phyloP scores from a whole-genome alignment of 2,888 invertebrate species.

The Strigamia transsilvanica region DNA sequence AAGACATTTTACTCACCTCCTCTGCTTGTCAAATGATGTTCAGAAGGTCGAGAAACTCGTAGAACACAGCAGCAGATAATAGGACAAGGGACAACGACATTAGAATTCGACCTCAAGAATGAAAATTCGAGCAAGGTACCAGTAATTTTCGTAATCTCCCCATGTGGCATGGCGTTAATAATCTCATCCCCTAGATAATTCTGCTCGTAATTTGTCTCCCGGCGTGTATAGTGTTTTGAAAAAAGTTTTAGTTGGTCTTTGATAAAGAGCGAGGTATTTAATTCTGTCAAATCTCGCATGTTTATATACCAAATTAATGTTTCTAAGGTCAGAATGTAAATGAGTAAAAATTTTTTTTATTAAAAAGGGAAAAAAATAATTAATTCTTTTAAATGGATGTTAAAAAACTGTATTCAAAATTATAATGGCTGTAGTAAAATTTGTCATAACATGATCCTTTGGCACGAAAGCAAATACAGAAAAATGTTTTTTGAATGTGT shows the following conservation, averaged over 20 bases:
- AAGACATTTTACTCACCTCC: constrained; percentile 3
- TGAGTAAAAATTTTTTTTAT: neutral
- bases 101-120: constrained; percentile 8
- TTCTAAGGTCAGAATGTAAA: neutral
- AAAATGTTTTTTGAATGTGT: no score
- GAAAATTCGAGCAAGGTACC: neutral
- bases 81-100: neutral
- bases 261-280: neutral
- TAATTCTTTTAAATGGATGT: neutral
- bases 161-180: neutral
- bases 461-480: no score
- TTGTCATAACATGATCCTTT: no score
- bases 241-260: neutral
- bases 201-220: neutral
- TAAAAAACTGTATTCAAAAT: no score
- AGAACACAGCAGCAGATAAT: constrained; percentile 8
- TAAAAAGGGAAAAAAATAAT: neutral
- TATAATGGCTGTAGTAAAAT: no score
- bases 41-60: neutral
- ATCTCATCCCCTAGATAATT: neutral
- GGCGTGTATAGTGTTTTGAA: neutral
- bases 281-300: neutral
- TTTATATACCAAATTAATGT: neutral
- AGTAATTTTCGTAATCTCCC: neutral
- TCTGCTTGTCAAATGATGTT: neutral